Base-by-base conservation (phyloP, 2,797 vertebrate species). In the Sebastes itinus region DNA sequence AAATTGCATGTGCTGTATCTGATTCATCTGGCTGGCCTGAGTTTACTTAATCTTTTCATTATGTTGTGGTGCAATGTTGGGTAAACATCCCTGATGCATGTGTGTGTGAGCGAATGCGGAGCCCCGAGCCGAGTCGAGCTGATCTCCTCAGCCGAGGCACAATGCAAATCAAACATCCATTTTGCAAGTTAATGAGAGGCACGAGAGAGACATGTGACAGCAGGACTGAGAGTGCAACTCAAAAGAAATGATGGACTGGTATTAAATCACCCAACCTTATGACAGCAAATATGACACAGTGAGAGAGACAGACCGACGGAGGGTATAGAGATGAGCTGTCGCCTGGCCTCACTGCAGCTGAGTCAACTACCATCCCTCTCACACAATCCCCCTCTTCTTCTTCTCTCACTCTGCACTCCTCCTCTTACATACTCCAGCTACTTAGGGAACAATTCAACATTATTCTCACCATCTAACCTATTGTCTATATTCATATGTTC, bases 141-240 rank as follows among this genome's bases (percentile, higher is more conserved):
- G 16, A 67, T 59, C 38, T 58, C 18, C 61, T 75, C 30, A n/a
- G 54, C 49, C 0, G 25, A 54, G 72, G 77, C 30, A 65, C 42
- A 7, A 86, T 89, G 78, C 85, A 92, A 88, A 91, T 86, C 80
- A 80, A 70, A 74, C 60, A 38, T 28, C 38, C 14, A 66, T 25
- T 87, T 86, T 89, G 86, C 83, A 89, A 89, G 82, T 90, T 65
- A 85, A 82, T 73, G 70, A 78, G 78, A n/a, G 1, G 23, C 67
- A 33, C 6, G 11, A 52, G 65, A 55, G 27, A 63, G 42, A 60
- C 71, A 65, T 7, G 18, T 38, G 81, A 77, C 55, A 23, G 73
- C 55, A 61, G 66, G 55, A 30, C 49, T 2, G 14, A 76, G 68
- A 30, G 62, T 25, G 71, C 3, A 49, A 69, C 28, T 71, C 42